Base-by-base conservation (phyloP, 2,113 vertebrate species). In the Chaetorhynchus papuensis region DNA sequence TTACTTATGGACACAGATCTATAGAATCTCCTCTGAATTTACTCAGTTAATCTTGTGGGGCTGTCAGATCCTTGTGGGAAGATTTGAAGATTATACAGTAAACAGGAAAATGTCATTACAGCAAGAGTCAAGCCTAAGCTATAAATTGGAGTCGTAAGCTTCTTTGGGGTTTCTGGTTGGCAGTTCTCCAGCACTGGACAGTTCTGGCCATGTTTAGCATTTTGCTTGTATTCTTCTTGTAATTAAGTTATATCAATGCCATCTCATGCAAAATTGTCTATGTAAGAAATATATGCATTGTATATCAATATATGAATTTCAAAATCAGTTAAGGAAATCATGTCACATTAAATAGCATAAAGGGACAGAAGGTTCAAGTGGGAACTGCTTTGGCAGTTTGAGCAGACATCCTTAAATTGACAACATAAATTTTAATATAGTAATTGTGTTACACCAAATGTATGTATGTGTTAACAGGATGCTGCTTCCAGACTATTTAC, bases 341-440 rank as follows among this genome's bases (percentile, higher is more conserved):
- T 64, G 79, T 91, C 64, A 77, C 64, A 90, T 94, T 86, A 97
- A 90, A 50, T 33, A 94, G 33, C 15, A 23, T 54, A 81, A 92
- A 87, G 63, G 75, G 76, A 90, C 94, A 95, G 90, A 90, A 93
- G 90, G 76, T 93, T 96, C 63, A 94, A 95, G 68, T 80, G 75
- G 76, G 85, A 96, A 47, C 49, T 49, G 71, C 50, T 94, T 83
- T 95, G 88, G 84, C 68, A 88, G 85, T 93, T 95, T 75, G 59
- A 90, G 80, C 82, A 96, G 85, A 59, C 59, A 94, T 77, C 66
- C 63, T 69, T 96, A 96, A 88, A 91, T 91, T 90, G 95, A 96
- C 94, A 87, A 59, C 79, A 95, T 95, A 93, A 91, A 97, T 96
- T 96, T 96, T 93, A 96, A 95, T 86, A 30, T 4, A 66, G 93